Base-by-base conservation (phyloP, 2,113 vertebrate species). In the Cryptomyrus ogoouensis region DNA sequence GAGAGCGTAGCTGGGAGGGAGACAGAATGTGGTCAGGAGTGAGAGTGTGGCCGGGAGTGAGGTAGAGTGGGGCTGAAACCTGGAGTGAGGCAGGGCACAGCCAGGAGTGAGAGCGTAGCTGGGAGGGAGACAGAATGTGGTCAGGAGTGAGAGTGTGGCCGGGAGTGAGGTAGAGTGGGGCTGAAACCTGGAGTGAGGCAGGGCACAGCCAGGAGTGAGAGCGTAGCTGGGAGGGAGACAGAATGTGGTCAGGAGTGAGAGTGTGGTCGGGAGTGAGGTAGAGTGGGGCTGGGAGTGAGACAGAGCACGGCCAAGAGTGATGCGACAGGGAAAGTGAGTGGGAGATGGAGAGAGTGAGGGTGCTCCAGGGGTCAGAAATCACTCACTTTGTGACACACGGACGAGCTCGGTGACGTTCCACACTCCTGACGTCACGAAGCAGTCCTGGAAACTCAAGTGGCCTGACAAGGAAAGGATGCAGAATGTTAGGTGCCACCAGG, bases 371-470 rank as follows among this genome's bases (percentile, higher is more conserved):
- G 42, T 24, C 35, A 66, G 47, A 21, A 58, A 47, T 87, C 91
- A 98, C 98, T 98, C 94, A 98, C 98, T 98, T 95, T 98, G 98
- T 77, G 98, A 97, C 93, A 98, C 98, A 88, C 97, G 96, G 95
- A 98, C 97, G 93, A 98, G 95, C 96, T 98, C 98, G 0, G 98
- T 97, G 90, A 98, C 97, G 90, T 98, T 98, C 97, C 97, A 98
- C 93, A 98, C 97, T 17, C 98, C 98, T 39, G 98, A 98, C 93
- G 98, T 98, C 96, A 98, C 97, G 91, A 98, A 98, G 94, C 98
- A 98, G 95, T 98, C 98, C 96, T 98, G 97, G 96, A 98, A 98
- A 96, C 96, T 98, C 96, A 98, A 96, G 94, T 98, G 97, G 93
- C 98, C 98, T 98, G 95, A 89, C 62, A 8, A 80, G 10, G 27